Base-by-base conservation (phyloP, 2,888 invertebrate species). In the Catocala sponsa region DNA sequence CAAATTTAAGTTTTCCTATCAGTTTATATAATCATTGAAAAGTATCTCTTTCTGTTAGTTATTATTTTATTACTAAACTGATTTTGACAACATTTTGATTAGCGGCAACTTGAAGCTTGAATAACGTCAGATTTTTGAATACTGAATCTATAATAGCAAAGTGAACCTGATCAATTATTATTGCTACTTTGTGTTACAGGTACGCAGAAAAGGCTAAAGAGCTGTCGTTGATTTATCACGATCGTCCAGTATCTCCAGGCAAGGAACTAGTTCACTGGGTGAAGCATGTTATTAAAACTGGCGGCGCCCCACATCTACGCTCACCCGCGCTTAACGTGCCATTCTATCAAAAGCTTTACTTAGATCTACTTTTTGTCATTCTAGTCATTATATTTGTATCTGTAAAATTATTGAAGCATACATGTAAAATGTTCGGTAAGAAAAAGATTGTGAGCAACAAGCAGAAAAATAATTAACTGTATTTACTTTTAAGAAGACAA, bases 241-340 rank as follows among this genome's bases (percentile, higher is more conserved):
- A 86, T 64, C 70, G 88, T 0, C 80, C 79, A 1, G 59, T 70
- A 10, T 46, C 70, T 0, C 88, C 87, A 0, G 80, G 79, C 6
- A 64, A 41, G 6, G 85, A 85, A 64, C 15, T 88, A 50, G 79
- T 81, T n/a, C 81, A 85, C 60, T 87, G 87, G 85, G 80, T 80
- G 15, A 80, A 83, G 49, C 84, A 86, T 70, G 86, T 85, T 51
- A 68, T 81, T 11, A 68, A 65, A 11, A 85, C 84, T 0, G 44
- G 70, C 0, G 87, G 87, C 6, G 87, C 87, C 0, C 74, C 68
- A 1, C 84, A 87, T 67, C 78, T 88, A 2, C 84, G 83, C 56
- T 85, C 87, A 0, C 79, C 77, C 0, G 86, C 83, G 0, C 76
- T 86, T 2, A 12, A 63, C 47, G 61, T 83, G 12, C 79, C 84